Percentiles rank a stretch among this genome's conserved stretches.
phyloP scores from a whole-genome alignment of 1,140 invertebrate species.

The Cardiocondyla obscurior region DNA sequence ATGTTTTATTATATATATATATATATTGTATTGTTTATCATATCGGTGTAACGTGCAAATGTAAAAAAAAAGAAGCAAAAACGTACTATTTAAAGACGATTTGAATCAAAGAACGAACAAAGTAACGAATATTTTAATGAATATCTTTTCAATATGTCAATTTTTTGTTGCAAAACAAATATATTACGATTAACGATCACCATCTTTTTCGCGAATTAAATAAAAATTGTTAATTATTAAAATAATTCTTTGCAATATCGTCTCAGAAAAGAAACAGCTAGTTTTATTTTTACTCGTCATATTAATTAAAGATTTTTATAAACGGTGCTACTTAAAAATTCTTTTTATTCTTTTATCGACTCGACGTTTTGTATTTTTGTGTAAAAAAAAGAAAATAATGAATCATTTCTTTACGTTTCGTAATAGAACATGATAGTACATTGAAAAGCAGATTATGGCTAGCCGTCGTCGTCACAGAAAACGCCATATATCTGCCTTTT shows the following conservation, averaged over 20 bases:
- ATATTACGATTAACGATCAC: not conserved
- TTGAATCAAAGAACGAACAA: not conserved
- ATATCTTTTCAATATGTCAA: not conserved
- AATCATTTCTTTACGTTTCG: not conserved
- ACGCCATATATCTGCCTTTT: too few relatives aligned
- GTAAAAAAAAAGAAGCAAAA: too few relatives aligned
- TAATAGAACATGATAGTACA: not conserved
- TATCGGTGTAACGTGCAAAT: conserved; percentile 11
- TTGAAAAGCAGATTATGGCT: too few relatives aligned
- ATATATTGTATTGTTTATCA: not conserved
- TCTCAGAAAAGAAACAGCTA: not conserved
- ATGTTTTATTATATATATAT: conserved; percentile 27
- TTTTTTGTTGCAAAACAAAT: not conserved
- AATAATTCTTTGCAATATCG: not conserved
- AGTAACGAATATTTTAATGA: conserved; percentile 8
- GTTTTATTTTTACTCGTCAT: not conserved
- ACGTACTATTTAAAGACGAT: conserved; percentile 40
- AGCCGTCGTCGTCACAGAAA: too few relatives aligned
- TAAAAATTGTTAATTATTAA: not conserved
- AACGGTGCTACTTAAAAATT: not conserved
- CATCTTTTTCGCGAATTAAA: not conserved
- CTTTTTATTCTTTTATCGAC: not conserved
- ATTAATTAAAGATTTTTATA: not conserved
- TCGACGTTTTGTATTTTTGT: not conserved
- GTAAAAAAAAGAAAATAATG: too few relatives aligned